Evolutionary conservation across 2,113 vertebrate species (phyloP), one percentile per base, ranked within the genome.

Genomic region (Illadopsis cleaveri): DNA sequence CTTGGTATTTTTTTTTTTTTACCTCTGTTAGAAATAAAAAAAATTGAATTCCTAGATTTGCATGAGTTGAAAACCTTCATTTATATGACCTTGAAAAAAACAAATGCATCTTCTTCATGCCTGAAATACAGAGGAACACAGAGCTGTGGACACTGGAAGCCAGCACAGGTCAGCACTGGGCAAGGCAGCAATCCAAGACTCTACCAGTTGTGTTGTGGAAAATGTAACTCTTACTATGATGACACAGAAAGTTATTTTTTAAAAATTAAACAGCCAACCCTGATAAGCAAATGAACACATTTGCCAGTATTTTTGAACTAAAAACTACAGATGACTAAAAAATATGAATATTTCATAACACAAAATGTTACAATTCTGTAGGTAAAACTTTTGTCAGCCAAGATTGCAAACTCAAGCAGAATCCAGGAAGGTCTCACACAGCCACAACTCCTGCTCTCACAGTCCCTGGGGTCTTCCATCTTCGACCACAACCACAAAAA

Each of bases 261-360:
- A 60, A 78, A 76, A 42, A 44, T 15, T 23, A 73, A 71, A 28
- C 4, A 47, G 17, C n/a, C 24, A 66, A n/a, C 15, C 8, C 17
- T n/a, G 15, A 57, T 1, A 54, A 33, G 53, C 13, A 75, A 81
- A 45, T 23, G 1, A 82, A 61, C 0, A 1, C 6, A 48, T 40
- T 53, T 48, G 35, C 42, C n/a, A 77, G 19, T 6, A 47, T 11
- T 35, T 69, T 76, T 40, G 38, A 65, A 61, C 21, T 45, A 56
- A 66, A 77, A 90, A 14, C 40, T 54, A 22, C 11, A 47, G 23
- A 35, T 6, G 3, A 54, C 38, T 5, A 45, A 90, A 82, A 68
- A 15, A 0, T 0, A 10, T 3, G 14, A 61, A 4, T 28, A 69
- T 45, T 80, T 58, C 12, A 2, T 11, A 22, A 3, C 0, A 47